These are phyloP conservation scores for Philantomba maxwellii DNA, from an alignment of 2,113 vertebrate species.

Conservation along the genomic window DNA sequence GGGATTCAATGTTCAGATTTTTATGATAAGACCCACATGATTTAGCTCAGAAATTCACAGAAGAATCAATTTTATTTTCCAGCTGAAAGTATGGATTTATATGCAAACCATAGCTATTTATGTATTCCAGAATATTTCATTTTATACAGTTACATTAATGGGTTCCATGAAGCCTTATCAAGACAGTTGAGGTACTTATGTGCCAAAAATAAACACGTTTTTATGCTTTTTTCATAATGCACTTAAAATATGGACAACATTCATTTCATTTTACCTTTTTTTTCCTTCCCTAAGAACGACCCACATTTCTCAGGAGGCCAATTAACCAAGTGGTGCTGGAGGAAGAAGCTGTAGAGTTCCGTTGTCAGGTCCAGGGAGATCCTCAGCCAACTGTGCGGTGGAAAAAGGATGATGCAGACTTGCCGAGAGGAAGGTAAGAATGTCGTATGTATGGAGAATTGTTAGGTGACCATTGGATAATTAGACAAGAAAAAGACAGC, in stretches of 20 bases:
- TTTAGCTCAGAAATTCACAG: not conserved
- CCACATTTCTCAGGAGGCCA: constrained; percentile 93
- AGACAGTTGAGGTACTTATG: not conserved
- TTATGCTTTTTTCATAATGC: not conserved
- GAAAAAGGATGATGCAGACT: constrained; percentile 94
- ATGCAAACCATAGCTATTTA: not conserved
- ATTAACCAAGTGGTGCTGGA: constrained; percentile 99
- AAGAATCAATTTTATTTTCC: not conserved
- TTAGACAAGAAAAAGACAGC: not conserved
- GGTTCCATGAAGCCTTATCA: not conserved
- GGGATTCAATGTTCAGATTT: not conserved
- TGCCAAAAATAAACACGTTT: not conserved
- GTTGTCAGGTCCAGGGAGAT: constrained; percentile 97
- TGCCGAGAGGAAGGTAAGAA: constrained; percentile 92
- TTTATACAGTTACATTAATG: not conserved
- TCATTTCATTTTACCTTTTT: not conserved
- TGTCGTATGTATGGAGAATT: fast-evolving
- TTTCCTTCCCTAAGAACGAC: constrained; percentile 85
- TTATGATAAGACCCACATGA: not conserved
- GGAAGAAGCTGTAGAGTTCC: constrained; percentile 94
- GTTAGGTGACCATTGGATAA: not conserved
- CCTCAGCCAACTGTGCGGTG: constrained; percentile 94
- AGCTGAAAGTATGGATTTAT: not conserved
- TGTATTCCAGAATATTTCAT: not conserved
- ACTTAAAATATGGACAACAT: not conserved